Conservation (phyloP, 2,888 invertebrate species). For the Eudasyphora cyanicolor region DNA sequence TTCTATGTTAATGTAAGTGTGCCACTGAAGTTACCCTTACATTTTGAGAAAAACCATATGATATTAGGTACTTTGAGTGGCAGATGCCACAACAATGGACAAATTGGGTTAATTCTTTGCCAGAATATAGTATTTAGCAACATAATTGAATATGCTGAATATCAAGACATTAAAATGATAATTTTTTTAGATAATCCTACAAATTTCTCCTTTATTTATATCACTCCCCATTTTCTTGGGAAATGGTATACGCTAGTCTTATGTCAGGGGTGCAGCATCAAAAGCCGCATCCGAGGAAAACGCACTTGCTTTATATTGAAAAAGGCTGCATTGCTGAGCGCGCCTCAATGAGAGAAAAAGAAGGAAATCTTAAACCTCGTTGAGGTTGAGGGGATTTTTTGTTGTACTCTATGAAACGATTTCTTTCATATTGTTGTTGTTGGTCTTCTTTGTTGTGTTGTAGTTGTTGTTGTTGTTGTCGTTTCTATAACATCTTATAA, state of each 20-base stretch:
- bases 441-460: too few species aligned
- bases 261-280: slow-evolving; percentile 59
- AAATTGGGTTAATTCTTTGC: too few species aligned
- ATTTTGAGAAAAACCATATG: too few species aligned
- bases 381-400: neutral
- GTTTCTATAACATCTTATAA: slow-evolving; percentile 60
- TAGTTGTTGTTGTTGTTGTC: slow-evolving; percentile 3
- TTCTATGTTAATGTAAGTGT: too few species aligned
- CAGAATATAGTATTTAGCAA: too few species aligned
- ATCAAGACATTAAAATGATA: too few species aligned
- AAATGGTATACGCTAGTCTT: slow-evolving; percentile 8
- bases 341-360: neutral
- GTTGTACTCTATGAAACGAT: neutral
- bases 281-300: slow-evolving; percentile 38
- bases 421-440: neutral
- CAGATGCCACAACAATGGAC: too few species aligned
- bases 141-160: too few species aligned
- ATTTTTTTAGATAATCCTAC: too few species aligned
- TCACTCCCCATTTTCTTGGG: neutral
- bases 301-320: slow-evolving; percentile 60
- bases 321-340: neutral
- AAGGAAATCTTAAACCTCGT: slow-evolving; percentile 56
- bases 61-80: too few species aligned
- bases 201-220: neutral
- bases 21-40: too few species aligned